A percentile compares a stretch with the other conserved stretches of the same genome.
These are phyloP conservation scores for Fistularia commersonii DNA, from an alignment of 2,797 vertebrate species.

Conservation along the genomic window DNA sequence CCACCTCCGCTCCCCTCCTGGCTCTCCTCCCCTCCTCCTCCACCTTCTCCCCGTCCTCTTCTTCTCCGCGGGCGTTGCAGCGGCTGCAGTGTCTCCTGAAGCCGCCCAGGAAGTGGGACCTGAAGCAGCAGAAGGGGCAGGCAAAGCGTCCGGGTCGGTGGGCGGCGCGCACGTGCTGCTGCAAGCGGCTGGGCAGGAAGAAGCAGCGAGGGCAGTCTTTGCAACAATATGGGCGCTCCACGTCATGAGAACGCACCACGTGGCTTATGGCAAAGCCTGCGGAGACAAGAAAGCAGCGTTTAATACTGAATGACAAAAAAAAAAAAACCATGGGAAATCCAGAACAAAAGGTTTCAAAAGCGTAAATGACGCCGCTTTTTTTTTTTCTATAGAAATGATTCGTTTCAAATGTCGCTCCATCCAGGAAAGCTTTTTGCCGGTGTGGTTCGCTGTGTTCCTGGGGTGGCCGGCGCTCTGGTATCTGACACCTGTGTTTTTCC, in stretches of 20 bases:
- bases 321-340: neutral
- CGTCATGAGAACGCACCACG: conserved; percentile 48
- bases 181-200: conserved; percentile 61
- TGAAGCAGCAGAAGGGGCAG: conserved; percentile 69
- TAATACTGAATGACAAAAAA: neutral
- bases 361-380: no score
- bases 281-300: neutral
- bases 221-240: conserved; percentile 48
- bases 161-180: conserved; percentile 39
- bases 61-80: conserved; percentile 52
- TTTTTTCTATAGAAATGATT: no score
- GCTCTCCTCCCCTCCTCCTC: neutral
- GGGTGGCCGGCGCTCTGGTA: no score
- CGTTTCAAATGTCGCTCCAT: no score
- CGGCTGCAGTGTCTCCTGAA: conserved; percentile 63
- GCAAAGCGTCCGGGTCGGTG: conserved; percentile 59
- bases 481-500: no score
- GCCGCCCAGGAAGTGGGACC: conserved; percentile 47
- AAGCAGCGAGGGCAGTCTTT: conserved; percentile 41
- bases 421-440: no score
- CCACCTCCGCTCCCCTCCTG: no score
- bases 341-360: no score
- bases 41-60: neutral
- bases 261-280: conserved; percentile 62
- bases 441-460: no score